phyloP scores from a whole-genome alignment of 1,140 invertebrate genomes.

The Drosophila leontia region DNA sequence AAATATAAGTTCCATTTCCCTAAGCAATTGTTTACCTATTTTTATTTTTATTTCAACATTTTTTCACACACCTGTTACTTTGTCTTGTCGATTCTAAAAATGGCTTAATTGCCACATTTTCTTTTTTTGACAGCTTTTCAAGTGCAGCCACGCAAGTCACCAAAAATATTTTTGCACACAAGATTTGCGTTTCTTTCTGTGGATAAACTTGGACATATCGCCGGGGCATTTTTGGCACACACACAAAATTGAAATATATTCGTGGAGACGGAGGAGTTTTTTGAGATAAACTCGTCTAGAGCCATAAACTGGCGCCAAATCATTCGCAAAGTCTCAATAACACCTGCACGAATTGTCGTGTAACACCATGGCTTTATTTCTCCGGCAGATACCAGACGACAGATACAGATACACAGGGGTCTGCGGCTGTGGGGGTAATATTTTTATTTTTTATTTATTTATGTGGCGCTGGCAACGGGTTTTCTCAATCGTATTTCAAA shows the following conservation, averaged over 20 bases:
- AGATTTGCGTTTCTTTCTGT: slow-evolving; percentile 26
- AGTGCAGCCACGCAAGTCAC: slow-evolving; percentile 12
- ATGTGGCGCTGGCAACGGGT: slow-evolving; percentile 52
- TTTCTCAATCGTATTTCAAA: slow-evolving; percentile 53
- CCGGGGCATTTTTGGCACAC: slow-evolving; percentile 1
- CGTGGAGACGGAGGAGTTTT: slow-evolving; percentile 3
- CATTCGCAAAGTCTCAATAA: slow-evolving; percentile 83
- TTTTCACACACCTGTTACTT: not conserved
- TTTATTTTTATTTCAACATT: not conserved
- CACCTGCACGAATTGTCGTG: slow-evolving; percentile 82
- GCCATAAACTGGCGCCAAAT: slow-evolving; percentile 81
- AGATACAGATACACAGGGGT: slow-evolving; percentile 8
- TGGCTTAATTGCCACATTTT: not conserved
- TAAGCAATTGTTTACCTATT: not conserved
- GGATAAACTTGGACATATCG: slow-evolving; percentile 39
- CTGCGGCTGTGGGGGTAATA: slow-evolving; percentile 6
- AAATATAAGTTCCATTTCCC: too few species aligned
- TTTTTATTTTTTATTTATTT: slow-evolving; percentile 42
- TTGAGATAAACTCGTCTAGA: slow-evolving; percentile 19
- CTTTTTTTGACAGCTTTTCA: not conserved
- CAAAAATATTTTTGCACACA: slow-evolving; percentile 4
- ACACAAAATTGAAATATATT: slow-evolving; percentile 14
- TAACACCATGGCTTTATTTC: slow-evolving; percentile 78
- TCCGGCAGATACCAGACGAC: slow-evolving; percentile 19
- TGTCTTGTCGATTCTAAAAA: not conserved